Base-by-base conservation (phyloP, 92 coral and sea anemone genomes). In the Epizoanthus stellaris region DNA sequence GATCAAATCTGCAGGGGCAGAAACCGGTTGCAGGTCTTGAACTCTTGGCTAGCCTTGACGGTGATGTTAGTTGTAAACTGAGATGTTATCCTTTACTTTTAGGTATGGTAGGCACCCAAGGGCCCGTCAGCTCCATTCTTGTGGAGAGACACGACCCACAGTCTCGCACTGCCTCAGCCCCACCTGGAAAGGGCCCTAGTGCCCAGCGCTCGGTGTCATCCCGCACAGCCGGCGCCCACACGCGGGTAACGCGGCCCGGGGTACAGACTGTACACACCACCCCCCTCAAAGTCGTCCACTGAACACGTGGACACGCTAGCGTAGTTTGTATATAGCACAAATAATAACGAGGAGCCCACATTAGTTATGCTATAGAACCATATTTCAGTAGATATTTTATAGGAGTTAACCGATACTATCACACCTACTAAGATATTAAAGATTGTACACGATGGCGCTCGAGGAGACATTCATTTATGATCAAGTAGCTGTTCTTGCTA, bases 281-380 rank as follows among this genome's bases (percentile, higher is more conserved):
- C 47, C 99, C 99, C 42, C 93, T 96, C 16, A 96, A 96, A 91
- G 99, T 96, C 17, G 99, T 96, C 7, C 98, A 96, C 73, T 96
- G 82, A 91, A 9, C 56, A 52, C 56, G 56, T 9, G 56, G 56
- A 52, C 56, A 11, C 56, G 52, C 52, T 45, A 45, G 9, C 56
- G 14, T 52, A 52, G 56, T 52, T 9, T 52, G 56, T 52, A 52
- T 52, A 52, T 52, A 52, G 14, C 12, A 52, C 2, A 10, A 1
- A 52, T 2, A 45, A 52, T 52, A 52, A 52, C 10, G 14, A 52
- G 56, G 56, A 52, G 2, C 56, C 15, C 11, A 11, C 14, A 10
- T 52, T 52, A 52, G 14, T 52, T 52, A 9, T 52, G 56, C 56
- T 52, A 9, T 52, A 52, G 56, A 10, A 52, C 12, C 56, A 3